Evolutionary conservation across 2,113 vertebrate genomes (phyloP).

Genomic region (Notothenia rossii): DNA sequence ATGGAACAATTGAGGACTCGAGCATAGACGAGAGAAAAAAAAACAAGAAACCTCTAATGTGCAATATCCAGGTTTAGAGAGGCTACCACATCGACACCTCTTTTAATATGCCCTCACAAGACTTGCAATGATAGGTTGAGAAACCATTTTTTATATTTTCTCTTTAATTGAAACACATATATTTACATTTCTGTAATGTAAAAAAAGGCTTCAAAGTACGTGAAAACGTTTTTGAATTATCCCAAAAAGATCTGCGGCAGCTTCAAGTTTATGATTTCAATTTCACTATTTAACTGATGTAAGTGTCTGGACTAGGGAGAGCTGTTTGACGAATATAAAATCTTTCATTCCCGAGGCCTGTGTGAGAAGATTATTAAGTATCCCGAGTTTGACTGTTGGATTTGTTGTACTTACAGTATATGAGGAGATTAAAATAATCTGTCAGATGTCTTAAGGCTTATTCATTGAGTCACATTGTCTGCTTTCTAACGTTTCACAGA

Average conservation of each 20-base stretch:
- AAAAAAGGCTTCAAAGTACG: neutral
- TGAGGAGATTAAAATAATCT: conserved; percentile 70
- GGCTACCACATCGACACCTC: conserved; percentile 7
- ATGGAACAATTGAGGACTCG: conserved; percentile 1
- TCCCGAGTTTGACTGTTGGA: conserved; percentile 46
- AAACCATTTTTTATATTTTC: neutral
- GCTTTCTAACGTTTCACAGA: conserved; percentile 48
- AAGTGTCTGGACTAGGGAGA: conserved; percentile 44
- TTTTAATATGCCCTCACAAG: neutral
- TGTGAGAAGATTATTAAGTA: conserved; percentile 57
- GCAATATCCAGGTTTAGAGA: neutral
- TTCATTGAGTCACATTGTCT: conserved; percentile 45
- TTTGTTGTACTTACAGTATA: conserved; percentile 51
- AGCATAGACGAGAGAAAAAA: neutral
- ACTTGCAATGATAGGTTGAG: neutral
- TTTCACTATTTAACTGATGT: conserved; percentile 54
- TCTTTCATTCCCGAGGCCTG: conserved; percentile 47
- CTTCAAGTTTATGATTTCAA: conserved; percentile 50
- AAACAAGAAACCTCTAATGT: neutral
- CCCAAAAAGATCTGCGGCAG: conserved; percentile 22
- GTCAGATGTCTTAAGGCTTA: conserved; percentile 57
- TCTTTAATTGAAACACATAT: neutral
- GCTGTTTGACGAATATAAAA: conserved; percentile 45
- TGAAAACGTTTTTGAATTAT: conserved; percentile 31
- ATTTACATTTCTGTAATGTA: conserved; percentile 1